A percentile compares a stretch with the other conserved stretches of the same genome.
phyloP scores from a whole-genome alignment of 2,888 invertebrate genomes.

The Cancer borealis region DNA sequence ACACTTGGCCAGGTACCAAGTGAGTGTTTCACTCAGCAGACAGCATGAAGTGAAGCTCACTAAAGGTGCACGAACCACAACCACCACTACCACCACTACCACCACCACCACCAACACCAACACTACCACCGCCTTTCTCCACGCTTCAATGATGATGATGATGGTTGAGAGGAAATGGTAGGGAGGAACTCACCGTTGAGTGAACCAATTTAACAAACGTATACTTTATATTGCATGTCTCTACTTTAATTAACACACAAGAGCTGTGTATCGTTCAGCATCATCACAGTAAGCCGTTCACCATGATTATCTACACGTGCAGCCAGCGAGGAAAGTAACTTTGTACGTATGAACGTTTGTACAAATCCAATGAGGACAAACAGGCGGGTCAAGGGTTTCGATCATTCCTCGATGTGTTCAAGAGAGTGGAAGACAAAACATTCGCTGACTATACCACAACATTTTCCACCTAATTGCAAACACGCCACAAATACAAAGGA shows the following conservation, averaged over 20 bases:
- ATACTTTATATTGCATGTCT: too few relatives aligned
- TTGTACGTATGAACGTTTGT: too few relatives aligned
- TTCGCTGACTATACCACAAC: not conserved
- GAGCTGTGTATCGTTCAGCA: not conserved
- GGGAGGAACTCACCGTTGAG: not conserved
- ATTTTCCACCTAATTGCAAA: not conserved
- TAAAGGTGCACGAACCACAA: not conserved
- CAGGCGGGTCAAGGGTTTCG: too few relatives aligned
- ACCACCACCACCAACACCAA: not conserved
- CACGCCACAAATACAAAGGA: not conserved
- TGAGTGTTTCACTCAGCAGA: conserved; percentile 8
- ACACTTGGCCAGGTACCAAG: conserved; percentile 12
- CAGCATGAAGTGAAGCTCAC: not conserved
- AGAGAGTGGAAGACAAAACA: not conserved
- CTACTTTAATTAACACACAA: too few relatives aligned
- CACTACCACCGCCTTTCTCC: not conserved
- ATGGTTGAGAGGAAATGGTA: not conserved
- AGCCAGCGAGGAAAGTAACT: too few relatives aligned
- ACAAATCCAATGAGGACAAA: too few relatives aligned
- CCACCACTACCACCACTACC: not conserved
- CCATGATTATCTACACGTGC: too few relatives aligned
- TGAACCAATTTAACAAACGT: too few relatives aligned
- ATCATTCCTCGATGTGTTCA: too few relatives aligned
- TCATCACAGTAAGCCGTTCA: not conserved
- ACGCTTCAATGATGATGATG: not conserved